Conservation (phyloP, 2,888 invertebrate species). For the Sesamia inferens region DNA sequence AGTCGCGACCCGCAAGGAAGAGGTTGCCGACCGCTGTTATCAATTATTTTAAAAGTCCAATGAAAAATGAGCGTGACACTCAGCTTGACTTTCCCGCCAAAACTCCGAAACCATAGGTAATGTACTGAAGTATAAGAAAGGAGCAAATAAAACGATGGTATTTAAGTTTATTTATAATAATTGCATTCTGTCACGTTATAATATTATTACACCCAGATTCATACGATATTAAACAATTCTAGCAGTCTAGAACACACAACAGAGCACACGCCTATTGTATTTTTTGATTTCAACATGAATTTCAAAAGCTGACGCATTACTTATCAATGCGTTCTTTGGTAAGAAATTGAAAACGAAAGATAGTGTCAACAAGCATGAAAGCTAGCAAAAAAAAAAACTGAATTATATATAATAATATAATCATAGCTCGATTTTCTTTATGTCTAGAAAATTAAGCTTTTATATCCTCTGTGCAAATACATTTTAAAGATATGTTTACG, state of each 20-base stretch:
- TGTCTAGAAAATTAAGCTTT: conserved; percentile 20
- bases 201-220: conserved; percentile 85
- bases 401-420: conserved; percentile 30
- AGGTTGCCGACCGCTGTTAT: too few species aligned
- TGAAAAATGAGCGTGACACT: too few species aligned
- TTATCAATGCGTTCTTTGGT: conserved; percentile 41
- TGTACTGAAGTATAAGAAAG: conserved; percentile 9
- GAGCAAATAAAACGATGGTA: conserved; percentile 68
- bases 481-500: conserved; percentile 29
- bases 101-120: too few species aligned
- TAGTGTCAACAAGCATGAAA: conserved; percentile 35
- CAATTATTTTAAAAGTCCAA: too few species aligned
- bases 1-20: too few species aligned
- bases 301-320: conserved; percentile 41
- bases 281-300: conserved; percentile 42
- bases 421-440: conserved; percentile 17
- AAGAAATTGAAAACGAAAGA: conserved; percentile 50
- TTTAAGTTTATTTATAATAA: conserved; percentile 82
- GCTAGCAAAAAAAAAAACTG: conserved; percentile 39
- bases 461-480: conserved; percentile 21
- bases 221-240: conserved; percentile 79
- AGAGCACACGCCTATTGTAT: conserved; percentile 70
- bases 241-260: conserved; percentile 81
- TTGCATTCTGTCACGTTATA: conserved; percentile 86
- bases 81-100: too few species aligned